Base-by-base conservation (phyloP, 2,113 vertebrate genomes). In the Butastur rufipennis region DNA sequence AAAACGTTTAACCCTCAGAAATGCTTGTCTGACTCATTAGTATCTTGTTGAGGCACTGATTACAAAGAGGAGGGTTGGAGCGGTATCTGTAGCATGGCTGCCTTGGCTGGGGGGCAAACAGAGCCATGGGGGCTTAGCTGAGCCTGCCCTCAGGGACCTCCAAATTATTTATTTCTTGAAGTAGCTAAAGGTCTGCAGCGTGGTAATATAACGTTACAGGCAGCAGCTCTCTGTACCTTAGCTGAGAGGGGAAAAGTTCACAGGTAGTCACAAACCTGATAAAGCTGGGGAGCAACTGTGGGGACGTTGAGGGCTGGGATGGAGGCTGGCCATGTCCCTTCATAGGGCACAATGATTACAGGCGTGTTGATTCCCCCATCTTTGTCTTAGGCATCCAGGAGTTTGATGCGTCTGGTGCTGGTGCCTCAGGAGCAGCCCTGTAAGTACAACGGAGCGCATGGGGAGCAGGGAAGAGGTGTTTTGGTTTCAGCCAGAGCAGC, bases 1-100 rank as follows among this genome's bases (percentile, higher is more conserved):
- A 78, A 87, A 79, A 40, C 20, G 26, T 85, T 92, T 89, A 91
- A 91, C 40, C 53, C 47, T 93, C 42, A 8, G 14, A 73, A 88
- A 63, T 42, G 50, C 6, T 91, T 55, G 18, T 72, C 53, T 87
- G 80, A 19, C 32, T 70, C 21, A 61, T 87, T 58, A 75, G 36
- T 42, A 48, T 45, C 74, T 81, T 0, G 0, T 61, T 66, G 77
- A 75, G 42, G 38, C 16, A 9, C 11, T 66, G 48, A 52, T 80
- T 80, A 48, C n/a, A 47, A 86, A 45, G 27, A 42, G 0, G 4
- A 55, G 15, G 82, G 45, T 17, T 36, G 38, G 29, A 79, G 58
- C 17, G 19, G 11, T 16, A 3, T 9, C 26, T 56, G 18, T 15
- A 58, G 31, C 7, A 17, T 21, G 9, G 32, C 40, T 91, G 34